Evolutionary conservation across 1,140 invertebrate species (phyloP).

Genomic region (Palaemon carinicauda): DNA sequence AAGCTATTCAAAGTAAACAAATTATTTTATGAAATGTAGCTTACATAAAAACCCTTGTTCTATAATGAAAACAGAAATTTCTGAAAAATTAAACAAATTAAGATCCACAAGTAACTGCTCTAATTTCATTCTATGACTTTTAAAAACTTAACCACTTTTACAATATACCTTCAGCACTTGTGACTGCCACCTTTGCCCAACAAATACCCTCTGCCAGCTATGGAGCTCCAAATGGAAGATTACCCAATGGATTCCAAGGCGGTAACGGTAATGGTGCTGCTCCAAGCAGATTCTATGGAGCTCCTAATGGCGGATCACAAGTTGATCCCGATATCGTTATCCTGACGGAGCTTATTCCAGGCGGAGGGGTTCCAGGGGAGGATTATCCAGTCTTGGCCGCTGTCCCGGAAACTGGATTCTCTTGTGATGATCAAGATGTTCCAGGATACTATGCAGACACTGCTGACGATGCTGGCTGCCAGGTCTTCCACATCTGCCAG

Average conservation of each 20-base stretch:
- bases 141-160: too few relatives aligned
- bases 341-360: neutral
- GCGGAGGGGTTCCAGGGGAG: conserved; percentile 4
- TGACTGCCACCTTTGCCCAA: neutral
- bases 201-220: neutral
- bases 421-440: neutral
- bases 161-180: neutral
- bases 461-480: conserved; percentile 17
- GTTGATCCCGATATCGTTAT: neutral
- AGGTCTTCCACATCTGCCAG: conserved; percentile 50
- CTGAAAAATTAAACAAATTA: too few relatives aligned
- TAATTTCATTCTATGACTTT: too few relatives aligned
- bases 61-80: too few relatives aligned
- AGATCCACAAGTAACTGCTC: too few relatives aligned
- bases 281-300: neutral
- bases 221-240: neutral
- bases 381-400: conserved; percentile 14
- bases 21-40: too few relatives aligned
- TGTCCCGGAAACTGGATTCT: conserved; percentile 6
- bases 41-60: too few relatives aligned
- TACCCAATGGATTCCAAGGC: neutral
- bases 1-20: too few relatives aligned
- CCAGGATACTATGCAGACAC: conserved; percentile 33
- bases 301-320: neutral
- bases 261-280: neutral